phyloP scores from a whole-genome alignment of 2,888 invertebrate species.

The Apamea epomidion region DNA sequence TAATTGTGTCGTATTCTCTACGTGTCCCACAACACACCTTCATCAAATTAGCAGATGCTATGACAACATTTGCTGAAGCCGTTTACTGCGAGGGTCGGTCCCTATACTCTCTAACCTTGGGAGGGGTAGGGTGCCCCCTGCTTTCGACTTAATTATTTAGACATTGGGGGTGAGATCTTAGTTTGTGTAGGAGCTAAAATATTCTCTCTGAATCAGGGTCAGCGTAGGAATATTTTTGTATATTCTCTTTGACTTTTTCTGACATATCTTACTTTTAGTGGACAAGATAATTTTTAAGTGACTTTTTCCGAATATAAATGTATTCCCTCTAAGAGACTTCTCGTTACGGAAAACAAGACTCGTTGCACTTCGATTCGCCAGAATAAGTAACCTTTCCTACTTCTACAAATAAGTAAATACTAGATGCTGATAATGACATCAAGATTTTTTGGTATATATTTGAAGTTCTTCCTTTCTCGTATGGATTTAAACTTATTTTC shows the following conservation, averaged over 20 bases:
- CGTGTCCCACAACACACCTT: conserved; percentile 55
- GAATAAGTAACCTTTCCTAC: neutral
- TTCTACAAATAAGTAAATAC: neutral
- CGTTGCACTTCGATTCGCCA: neutral
- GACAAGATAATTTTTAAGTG: neutral
- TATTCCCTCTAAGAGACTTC: neutral
- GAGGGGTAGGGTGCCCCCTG: conserved; percentile 26
- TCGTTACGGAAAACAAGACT: neutral
- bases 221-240: conserved; percentile 25
- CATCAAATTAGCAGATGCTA: conserved; percentile 76
- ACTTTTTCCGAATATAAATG: neutral
- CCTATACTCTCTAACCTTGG: conserved; percentile 24
- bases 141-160: conserved; percentile 59
- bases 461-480: neutral
- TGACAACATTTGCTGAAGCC: conserved; percentile 77
- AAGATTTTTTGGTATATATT: neutral
- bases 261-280: conserved; percentile 9
- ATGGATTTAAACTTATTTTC: neutral
- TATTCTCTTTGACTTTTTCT: conserved; percentile 20
- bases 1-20: conserved; percentile 42
- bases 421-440: neutral
- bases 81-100: conserved; percentile 75
- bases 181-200: conserved; percentile 43
- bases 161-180: conserved; percentile 46
- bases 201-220: conserved; percentile 53